Evolutionary conservation across 2,888 invertebrate species (phyloP), one percentile per base, ranked within the genome.

Genomic region (Pterobdella sp.): DNA sequence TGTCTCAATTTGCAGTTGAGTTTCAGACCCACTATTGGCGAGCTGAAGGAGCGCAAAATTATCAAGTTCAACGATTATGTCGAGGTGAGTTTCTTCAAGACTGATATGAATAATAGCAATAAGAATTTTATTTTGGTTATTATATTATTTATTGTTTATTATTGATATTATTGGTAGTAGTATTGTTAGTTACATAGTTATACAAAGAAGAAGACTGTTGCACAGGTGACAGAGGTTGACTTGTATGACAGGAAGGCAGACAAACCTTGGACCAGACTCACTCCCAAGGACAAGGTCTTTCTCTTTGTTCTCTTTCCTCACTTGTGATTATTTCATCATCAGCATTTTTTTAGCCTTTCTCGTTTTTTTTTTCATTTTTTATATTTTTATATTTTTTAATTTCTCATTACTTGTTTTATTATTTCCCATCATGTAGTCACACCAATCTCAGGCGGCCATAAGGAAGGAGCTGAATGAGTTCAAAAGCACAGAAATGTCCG

Each of bases 31-130:
- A 97, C 97, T 56, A 94, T 98, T 79, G 95, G 96, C 82, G 97
- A 98, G 86, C 88, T 98, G 76, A 94, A 94, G 82, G 96, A 97
- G 84, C 93, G 96, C 86, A 97, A 97, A 88, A 98, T 98, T 83
- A 98, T 98, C 81, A 90, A 96, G 81, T 98, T 98, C 87, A 97
- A 94, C 85, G 98, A 98, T 86, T 99, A 98, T 86, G 95, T 98
- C 81, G 98, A 99, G 87, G 60, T 56, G 7, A n/a, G 60, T 56
- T 22, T 7, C 42, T 18, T 42, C 18, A 7, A 42, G n/a, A n/a
- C n/a, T n/a, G n/a, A n/a, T n/a, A n/a, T n/a, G n/a, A n/a, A n/a
- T n/a, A n/a, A n/a, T n/a, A n/a, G n/a, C n/a, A n/a, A n/a, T n/a
- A n/a, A n/a, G n/a, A n/a, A n/a, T n/a, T n/a, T n/a, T n/a, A n/a